A percentile compares a stretch with the other conserved stretches of the same genome.
Evolutionary conservation across 2,888 invertebrate genomes (phyloP).

Genomic region (Eudasyphora cyanicolor): DNA sequence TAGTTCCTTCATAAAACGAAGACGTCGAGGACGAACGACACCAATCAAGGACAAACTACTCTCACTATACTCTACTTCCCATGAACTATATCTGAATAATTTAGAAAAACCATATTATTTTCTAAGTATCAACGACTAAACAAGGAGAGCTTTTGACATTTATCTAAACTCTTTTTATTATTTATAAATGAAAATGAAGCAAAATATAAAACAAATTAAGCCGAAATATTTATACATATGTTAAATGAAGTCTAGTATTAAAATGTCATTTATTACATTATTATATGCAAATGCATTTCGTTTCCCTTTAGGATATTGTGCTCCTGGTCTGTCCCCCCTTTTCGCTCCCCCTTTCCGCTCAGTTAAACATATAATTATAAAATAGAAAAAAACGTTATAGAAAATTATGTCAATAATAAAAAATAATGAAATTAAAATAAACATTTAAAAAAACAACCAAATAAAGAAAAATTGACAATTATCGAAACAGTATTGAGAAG

Average conservation of each 20-base stretch:
- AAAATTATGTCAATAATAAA: conserved; percentile 22
- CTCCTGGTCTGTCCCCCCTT: background rate
- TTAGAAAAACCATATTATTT: too few relatives aligned
- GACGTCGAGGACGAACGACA: too few relatives aligned
- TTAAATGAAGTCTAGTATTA: background rate
- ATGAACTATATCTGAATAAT: too few relatives aligned
- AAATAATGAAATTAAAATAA: background rate
- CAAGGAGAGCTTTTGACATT: too few relatives aligned
- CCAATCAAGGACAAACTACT: too few relatives aligned
- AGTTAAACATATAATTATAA: conserved; percentile 4
- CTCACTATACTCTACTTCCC: too few relatives aligned
- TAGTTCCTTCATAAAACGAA: too few relatives aligned
- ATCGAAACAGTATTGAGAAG: conserved; percentile 25
- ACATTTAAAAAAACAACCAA: background rate
- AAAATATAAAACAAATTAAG: background rate
- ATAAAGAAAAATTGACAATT: background rate
- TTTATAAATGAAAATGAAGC: too few relatives aligned
- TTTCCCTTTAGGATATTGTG: background rate
- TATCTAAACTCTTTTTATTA: too few relatives aligned
- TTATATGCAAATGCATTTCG: background rate
- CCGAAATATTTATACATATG: background rate
- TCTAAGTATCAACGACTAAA: too few relatives aligned
- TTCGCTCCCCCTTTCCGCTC: background rate
- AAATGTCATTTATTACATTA: background rate
- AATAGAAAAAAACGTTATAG: conserved; percentile 4